A percentile compares a stretch with the other conserved stretches of the same genome.
Evolutionary conservation across 2,113 vertebrate genomes (phyloP).

Genomic region (Cricetomys ansorgei): DNA sequence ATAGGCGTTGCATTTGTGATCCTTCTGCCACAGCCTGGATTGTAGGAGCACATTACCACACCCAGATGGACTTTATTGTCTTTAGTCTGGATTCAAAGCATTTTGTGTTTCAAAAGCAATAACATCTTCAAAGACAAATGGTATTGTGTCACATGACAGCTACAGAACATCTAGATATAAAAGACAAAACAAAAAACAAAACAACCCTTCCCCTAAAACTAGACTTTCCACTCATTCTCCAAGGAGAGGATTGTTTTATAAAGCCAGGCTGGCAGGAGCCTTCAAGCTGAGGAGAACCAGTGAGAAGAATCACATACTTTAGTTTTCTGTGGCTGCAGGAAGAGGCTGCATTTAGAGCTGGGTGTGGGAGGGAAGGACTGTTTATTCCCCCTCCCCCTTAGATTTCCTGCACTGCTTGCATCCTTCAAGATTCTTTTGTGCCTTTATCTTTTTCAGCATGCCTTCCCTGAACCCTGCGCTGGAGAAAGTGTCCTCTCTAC

Average conservation of each 20-base stretch:
- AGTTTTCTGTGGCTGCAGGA: background rate
- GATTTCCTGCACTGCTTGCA: constrained; percentile 5
- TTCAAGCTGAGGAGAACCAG: background rate
- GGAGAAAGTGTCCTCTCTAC: background rate
- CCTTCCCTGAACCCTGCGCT: background rate
- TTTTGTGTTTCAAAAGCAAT: constrained; percentile 37
- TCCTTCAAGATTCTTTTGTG: background rate
- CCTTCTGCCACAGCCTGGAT: background rate
- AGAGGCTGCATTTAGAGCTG: constrained; percentile 36
- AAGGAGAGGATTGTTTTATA: background rate
- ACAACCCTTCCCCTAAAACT: background rate
- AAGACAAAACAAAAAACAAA: background rate
- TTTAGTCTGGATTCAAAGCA: background rate
- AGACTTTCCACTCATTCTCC: background rate
- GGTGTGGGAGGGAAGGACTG: constrained; percentile 16
- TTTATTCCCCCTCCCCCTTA: background rate
- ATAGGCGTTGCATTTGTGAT: background rate
- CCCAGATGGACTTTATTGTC: background rate
- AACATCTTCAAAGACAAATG: background rate
- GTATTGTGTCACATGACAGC: background rate
- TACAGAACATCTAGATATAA: background rate
- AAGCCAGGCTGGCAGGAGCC: background rate
- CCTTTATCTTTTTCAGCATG: constrained; percentile 25
- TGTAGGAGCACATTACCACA: background rate
- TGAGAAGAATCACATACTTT: background rate